These are phyloP conservation scores for Erebia aethiops DNA, from an alignment of 2,888 invertebrate genomes.

Conservation along the genomic window DNA sequence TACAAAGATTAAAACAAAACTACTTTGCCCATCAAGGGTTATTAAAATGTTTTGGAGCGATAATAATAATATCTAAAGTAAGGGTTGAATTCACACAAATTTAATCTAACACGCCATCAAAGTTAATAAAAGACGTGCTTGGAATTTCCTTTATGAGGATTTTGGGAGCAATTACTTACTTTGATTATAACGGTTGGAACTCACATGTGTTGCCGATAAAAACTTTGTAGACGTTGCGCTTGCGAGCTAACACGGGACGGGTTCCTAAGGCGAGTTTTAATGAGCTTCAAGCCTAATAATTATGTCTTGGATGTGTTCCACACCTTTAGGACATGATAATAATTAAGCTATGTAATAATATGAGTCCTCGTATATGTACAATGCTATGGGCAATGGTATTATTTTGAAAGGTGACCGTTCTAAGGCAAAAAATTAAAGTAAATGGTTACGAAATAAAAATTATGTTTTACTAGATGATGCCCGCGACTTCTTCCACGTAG, in stretches of 20 bases:
- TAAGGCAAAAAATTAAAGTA: too few relatives aligned
- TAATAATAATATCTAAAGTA: constrained; percentile 15
- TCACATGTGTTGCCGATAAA: constrained; percentile 72
- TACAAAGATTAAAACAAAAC: neutral
- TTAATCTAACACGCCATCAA: constrained; percentile 40
- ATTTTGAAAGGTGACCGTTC: too few relatives aligned
- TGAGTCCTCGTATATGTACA: too few relatives aligned
- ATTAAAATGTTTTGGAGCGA: constrained; percentile 17
- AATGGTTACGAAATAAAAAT: too few relatives aligned
- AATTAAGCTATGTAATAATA: neutral
- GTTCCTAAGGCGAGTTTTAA: constrained; percentile 1
- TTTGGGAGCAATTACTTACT: constrained; percentile 49
- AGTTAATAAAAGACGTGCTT: constrained; percentile 46
- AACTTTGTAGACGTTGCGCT: constrained; percentile 69
- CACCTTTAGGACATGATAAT: constrained; percentile 11
- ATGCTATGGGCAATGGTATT: too few relatives aligned
- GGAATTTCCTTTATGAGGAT: constrained; percentile 51
- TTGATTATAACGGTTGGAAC: constrained; percentile 59
- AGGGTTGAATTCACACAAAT: constrained; percentile 36
- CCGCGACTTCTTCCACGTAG: too few relatives aligned
- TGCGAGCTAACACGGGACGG: constrained; percentile 30
- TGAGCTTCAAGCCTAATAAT: constrained; percentile 5
- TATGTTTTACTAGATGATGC: too few relatives aligned
- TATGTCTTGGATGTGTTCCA: constrained; percentile 8
- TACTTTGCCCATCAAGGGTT: constrained; percentile 11